Percentiles rank a stretch among this genome's conserved stretches.
phyloP scores from a whole-genome alignment of 2,888 invertebrate species.

The Craniophora ligustri region DNA sequence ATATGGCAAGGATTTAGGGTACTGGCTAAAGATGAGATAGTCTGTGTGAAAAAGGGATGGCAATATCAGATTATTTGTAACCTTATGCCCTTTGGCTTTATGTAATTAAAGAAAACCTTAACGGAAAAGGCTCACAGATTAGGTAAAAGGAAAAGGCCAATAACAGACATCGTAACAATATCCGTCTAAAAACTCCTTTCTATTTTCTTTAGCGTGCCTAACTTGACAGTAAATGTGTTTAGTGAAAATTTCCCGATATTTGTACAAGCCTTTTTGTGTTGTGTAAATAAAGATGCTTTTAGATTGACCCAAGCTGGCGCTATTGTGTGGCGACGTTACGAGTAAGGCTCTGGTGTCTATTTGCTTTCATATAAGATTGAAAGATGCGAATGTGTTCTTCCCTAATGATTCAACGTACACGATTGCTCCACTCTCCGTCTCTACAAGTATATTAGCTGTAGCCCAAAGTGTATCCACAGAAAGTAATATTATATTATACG shows the following conservation, averaged over 20 bases:
- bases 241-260: slow-evolving; percentile 67
- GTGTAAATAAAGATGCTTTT: slow-evolving; percentile 70
- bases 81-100: not conserved
- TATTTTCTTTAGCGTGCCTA: slow-evolving; percentile 41
- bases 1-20: slow-evolving; percentile 8
- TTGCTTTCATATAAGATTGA: slow-evolving; percentile 44
- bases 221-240: slow-evolving; percentile 63
- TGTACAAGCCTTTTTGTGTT: slow-evolving; percentile 67
- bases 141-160: not conserved
- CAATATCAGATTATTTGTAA: not conserved
- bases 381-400: slow-evolving; percentile 23
- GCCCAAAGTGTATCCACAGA: slow-evolving; percentile 21
- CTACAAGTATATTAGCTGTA: slow-evolving; percentile 27
- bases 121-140: not conserved
- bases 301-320: slow-evolving; percentile 70
- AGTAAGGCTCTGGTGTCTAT: slow-evolving; percentile 49
- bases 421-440: slow-evolving; percentile 23
- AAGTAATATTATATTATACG: slow-evolving; percentile 24
- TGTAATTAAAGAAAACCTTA: not conserved
- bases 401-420: slow-evolving; percentile 35
- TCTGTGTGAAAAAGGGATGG: slow-evolving; percentile 1
- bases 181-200: slow-evolving; percentile 22
- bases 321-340: slow-evolving; percentile 69
- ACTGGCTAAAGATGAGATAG: not conserved
- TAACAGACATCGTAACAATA: slow-evolving; percentile 19